Base-by-base conservation (phyloP, 2,797 vertebrate species). In the Anniella stebbinsi region DNA sequence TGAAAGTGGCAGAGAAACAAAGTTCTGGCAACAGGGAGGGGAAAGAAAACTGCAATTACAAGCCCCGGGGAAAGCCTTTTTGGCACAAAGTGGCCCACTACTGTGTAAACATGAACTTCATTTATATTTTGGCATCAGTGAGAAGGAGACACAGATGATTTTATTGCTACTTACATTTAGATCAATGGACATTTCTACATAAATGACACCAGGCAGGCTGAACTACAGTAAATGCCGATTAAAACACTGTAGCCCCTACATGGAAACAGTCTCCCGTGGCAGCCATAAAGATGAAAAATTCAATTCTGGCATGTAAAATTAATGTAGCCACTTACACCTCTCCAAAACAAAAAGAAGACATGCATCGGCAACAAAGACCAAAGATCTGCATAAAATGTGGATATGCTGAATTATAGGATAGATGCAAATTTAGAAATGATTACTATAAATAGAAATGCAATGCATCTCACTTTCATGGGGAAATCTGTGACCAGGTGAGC, bases 11-110 rank as follows among this genome's bases (percentile, higher is more conserved):
- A 80, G 30, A 70, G 73, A 69, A 78, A 18, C 15, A 51, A 45
- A 10, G 25, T 30, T 15, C 18, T 89, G 73, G 82, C 63, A 80
- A 80, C 21, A n/a, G 12, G n/a, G 33, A 76, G 2, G 33, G 28
- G 15, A 15, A 88, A 73, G 70, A n/a, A 80, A 89, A 78, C 41
- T 48, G 54, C 73, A 41, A 0, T 67, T 36, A 54, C 4, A 77
- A 78, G 69, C 36, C 72, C 72, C 67, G 75, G 21, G 75, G 63
- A 89, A 89, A 89, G 48, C 48, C 67, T 78, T 84, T 84, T 78
- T 85, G 88, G 88, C 82, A 80, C 63, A 33, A 33, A 45, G 17
- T 41, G 28, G 28, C 82, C 48, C 33, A 73, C 69, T 88, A 38
- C 82, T 80, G 45, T 69, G 8, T 85, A 85, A 78, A 89, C 88